A percentile compares a stretch with the other conserved stretches of the same genome.
Conservation (phyloP, 1,140 invertebrate species). For the Drosophila jambulina region DNA sequence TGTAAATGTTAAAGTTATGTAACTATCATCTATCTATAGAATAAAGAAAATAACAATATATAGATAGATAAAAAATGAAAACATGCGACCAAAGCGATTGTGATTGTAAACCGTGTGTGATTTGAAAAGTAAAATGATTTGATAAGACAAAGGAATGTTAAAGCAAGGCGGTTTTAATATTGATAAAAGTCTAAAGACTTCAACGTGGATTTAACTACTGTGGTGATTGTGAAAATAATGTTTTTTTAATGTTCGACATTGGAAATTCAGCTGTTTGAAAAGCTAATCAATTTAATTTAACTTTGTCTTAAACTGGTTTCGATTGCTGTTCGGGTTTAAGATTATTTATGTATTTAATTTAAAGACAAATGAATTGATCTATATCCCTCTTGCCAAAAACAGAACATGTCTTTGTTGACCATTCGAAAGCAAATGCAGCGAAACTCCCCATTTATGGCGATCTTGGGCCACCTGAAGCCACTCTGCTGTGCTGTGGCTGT, state of each 20-base stretch:
- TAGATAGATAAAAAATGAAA: background rate
- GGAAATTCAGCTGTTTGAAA: background rate
- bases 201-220: background rate
- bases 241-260: background rate
- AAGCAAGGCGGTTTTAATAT: background rate
- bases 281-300: background rate
- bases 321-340: background rate
- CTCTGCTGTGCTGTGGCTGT: conserved; percentile 3
- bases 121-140: conserved; percentile 15
- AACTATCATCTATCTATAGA: background rate
- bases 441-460: conserved; percentile 56
- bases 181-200: conserved; percentile 11
- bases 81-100: background rate
- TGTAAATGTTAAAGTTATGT: conserved; percentile 1
- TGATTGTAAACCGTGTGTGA: conserved; percentile 6
- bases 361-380: conserved; percentile 15
- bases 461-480: conserved; percentile 39
- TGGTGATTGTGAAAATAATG: background rate
- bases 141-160: conserved; percentile 34
- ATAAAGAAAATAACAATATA: background rate
- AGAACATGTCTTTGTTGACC: conserved; percentile 21
- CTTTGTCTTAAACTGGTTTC: background rate
- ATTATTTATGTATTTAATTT: background rate
- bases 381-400: conserved; percentile 6
- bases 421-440: conserved; percentile 46